Conservation (phyloP, 2,888 invertebrate genomes). For the Venusia cambrica region DNA sequence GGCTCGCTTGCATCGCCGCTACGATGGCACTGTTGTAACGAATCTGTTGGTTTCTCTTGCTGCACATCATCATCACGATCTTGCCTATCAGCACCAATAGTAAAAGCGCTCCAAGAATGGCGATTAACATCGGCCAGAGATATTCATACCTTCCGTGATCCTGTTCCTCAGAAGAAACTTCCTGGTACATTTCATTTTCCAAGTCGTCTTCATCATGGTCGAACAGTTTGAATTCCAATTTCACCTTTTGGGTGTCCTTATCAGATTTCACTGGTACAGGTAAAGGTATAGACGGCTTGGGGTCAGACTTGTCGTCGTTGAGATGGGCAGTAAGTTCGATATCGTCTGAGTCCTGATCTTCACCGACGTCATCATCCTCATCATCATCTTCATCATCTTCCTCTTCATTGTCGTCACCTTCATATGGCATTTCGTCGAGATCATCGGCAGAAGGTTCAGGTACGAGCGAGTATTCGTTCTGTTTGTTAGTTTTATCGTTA, state of each 20-base stretch:
- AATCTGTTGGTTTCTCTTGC: slow-evolving; percentile 56
- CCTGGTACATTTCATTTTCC: slow-evolving; percentile 50
- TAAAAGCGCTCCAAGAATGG: slow-evolving; percentile 79
- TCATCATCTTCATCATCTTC: slow-evolving; percentile 38
- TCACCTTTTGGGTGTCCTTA: slow-evolving; percentile 37
- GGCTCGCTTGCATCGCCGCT: slow-evolving; percentile 74
- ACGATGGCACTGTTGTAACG: slow-evolving; percentile 78
- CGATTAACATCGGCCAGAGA: slow-evolving; percentile 81
- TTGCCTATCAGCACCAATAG: slow-evolving; percentile 78
- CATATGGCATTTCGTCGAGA: slow-evolving; percentile 55
- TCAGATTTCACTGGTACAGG: slow-evolving; percentile 9
- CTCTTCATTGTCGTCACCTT: slow-evolving; percentile 53
- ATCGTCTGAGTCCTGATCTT: slow-evolving; percentile 51
- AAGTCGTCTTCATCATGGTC: slow-evolving; percentile 54
- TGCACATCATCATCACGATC: slow-evolving; percentile 68
- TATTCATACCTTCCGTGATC: slow-evolving; percentile 74
- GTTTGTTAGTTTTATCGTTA: slow-evolving; percentile 40
- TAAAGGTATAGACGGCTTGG: slow-evolving; percentile 3
- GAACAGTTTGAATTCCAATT: slow-evolving; percentile 58
- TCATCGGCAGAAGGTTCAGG: slow-evolving; percentile 52
- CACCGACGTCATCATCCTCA: slow-evolving; percentile 50
- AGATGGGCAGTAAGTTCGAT: slow-evolving; percentile 56
- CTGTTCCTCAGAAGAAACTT: slow-evolving; percentile 57
- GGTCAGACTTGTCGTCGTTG: slow-evolving; percentile 19
- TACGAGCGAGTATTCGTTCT: slow-evolving; percentile 40